Percentiles rank a stretch among this genome's conserved stretches.
Evolutionary conservation across 2,888 invertebrate genomes (phyloP).

Genomic region (Atethmia centrago): DNA sequence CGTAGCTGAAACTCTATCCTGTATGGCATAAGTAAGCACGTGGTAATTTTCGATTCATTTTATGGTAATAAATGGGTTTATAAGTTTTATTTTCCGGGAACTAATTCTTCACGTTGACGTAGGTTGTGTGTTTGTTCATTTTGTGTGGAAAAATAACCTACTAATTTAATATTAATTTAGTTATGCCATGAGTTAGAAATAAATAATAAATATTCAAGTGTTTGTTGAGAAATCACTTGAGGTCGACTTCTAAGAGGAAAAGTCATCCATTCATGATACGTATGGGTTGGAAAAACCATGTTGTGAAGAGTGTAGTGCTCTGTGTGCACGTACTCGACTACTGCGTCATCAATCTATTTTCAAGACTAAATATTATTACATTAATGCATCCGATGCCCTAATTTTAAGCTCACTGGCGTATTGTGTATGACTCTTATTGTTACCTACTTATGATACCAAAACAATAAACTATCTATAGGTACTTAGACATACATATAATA

Average conservation of each 20-base stretch:
- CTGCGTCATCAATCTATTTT: slow-evolving; percentile 29
- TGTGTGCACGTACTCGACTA: background rate
- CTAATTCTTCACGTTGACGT: background rate
- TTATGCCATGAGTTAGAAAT: background rate
- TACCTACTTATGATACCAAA: background rate
- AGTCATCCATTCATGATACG: slow-evolving; percentile 26
- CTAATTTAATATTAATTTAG: background rate
- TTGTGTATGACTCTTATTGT: slow-evolving; percentile 12
- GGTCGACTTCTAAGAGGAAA: slow-evolving; percentile 38
- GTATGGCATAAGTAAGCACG: background rate
- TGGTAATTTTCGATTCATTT: background rate
- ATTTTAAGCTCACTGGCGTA: slow-evolving; percentile 5
- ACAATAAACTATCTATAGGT: too few relatives aligned
- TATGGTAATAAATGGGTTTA: background rate
- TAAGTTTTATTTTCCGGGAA: background rate
- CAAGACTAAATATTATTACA: slow-evolving; percentile 1
- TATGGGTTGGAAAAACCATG: slow-evolving; percentile 38
- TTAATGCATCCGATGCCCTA: slow-evolving; percentile 9
- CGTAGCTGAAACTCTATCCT: slow-evolving; percentile 26
- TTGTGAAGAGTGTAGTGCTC: slow-evolving; percentile 16
- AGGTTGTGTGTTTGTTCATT: background rate
- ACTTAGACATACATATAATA: too few relatives aligned
- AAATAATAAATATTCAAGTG: slow-evolving; percentile 22
- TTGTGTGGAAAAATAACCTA: background rate
- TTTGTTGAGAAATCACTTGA: slow-evolving; percentile 21